Conservation (phyloP, 2,888 invertebrate species). For the Polymixis lichenea region DNA sequence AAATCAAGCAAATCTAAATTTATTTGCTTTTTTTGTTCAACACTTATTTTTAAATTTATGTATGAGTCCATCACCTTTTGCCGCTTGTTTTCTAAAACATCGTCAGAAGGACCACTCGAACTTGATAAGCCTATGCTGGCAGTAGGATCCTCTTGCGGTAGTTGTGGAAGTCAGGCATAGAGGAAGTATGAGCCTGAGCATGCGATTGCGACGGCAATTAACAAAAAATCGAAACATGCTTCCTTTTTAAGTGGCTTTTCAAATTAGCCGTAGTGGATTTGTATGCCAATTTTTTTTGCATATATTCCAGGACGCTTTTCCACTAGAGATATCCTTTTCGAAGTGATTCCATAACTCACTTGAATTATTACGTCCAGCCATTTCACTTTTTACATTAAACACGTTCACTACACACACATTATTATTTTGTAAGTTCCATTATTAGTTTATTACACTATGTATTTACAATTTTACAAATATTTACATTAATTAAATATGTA, state of each 20-base stretch:
- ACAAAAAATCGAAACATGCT: background rate
- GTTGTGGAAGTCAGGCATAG: conserved; percentile 1
- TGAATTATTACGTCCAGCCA: conserved; percentile 14
- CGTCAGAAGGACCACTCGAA: background rate
- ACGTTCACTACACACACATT: background rate
- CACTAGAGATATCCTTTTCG: background rate
- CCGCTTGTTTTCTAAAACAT: background rate
- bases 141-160: conserved; percentile 2
- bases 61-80: background rate
- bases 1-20: too few relatives aligned
- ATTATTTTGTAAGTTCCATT: background rate
- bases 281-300: conserved; percentile 8
- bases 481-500: background rate
- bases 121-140: conserved; percentile 1
- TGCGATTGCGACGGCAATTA: background rate
- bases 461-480: background rate
- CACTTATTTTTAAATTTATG: background rate
- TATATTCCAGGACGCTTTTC: conserved; percentile 5
- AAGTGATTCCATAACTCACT: conserved; percentile 9
- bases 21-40: too few relatives aligned
- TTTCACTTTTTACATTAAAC: background rate
- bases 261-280: conserved; percentile 4
- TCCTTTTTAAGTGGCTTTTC: conserved; percentile 11
- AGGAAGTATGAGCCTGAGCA: background rate
- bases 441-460: background rate